Evolutionary conservation across 2,888 invertebrate species (phyloP), one percentile per base, ranked within the genome.

Genomic region (Plutella xylostella): DNA sequence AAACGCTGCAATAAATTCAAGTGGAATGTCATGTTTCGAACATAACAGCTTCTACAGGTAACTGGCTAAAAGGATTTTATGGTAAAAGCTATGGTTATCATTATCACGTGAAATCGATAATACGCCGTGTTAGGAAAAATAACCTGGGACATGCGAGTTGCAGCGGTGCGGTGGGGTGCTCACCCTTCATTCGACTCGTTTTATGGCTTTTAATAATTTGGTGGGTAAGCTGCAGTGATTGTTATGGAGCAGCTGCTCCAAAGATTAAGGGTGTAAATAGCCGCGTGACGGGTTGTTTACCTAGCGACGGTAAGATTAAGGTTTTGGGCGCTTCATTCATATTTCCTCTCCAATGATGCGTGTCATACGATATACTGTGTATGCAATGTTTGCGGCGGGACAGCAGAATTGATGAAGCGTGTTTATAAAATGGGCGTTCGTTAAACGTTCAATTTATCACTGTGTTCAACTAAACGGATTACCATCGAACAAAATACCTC

Each of bases 201-300:
- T 83, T 80, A 83, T 74, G 73, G 78, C 77, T 78, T 82, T 83
- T 80, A 78, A 82, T 76, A 80, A 80, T 80, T 77, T 76, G 70
- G 69, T 73, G 56, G 61, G 70, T 75, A 77, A 79, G 78, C 78
- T 74, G 72, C 78, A 75, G 65, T 76, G 82, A 83, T 82, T 82
- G 80, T 74, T 67, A 56, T 55, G 58, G 56, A 58, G 75, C 82
- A 80, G 82, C 82, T 83, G 82, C 72, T 58, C 60, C 64, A 67
- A 65, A 65, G 77, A 74, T 78, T 75, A 75, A 67, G 60, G 57
- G 66, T 61, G 66, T 65, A 70, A 67, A 65, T 68, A 61, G 65
- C 40, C 21, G 34, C 42, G 19, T 46, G 50, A 49, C 46, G 49
- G 51, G 49, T 47, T 62, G 56, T 58, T 58, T 56, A 54, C 49